phyloP scores from a whole-genome alignment of 2,797 vertebrate genomes.

The Apodemus agrarius region DNA sequence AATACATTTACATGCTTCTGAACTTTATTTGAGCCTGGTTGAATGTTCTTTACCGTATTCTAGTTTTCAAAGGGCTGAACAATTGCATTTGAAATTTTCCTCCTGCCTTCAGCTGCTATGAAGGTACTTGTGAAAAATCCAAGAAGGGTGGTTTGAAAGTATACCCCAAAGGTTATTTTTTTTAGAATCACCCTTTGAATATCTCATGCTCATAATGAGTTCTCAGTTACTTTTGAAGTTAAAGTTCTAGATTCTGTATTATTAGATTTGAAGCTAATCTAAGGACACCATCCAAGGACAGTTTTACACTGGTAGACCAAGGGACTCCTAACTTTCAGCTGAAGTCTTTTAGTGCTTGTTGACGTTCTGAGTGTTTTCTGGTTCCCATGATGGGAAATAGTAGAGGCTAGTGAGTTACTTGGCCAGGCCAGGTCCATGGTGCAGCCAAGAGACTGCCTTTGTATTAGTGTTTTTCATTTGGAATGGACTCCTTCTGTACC shows the following conservation, averaged over 20 bases:
- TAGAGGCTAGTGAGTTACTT: neutral
- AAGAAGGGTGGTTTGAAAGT: conserved; percentile 30
- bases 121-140: neutral
- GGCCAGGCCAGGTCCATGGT: neutral
- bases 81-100: conserved; percentile 43
- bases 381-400: neutral
- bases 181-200: neutral
- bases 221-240: neutral
- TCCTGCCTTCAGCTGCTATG: neutral
- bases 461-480: neutral
- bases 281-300: neutral
- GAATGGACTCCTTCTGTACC: neutral
- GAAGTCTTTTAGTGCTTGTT: neutral
- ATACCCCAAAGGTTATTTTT: neutral
- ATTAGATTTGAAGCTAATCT: neutral
- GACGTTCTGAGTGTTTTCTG: neutral
- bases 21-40: conserved; percentile 45
- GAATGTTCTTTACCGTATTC: conserved; percentile 62
- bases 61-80: conserved; percentile 13
- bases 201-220: neutral
- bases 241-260: conserved; percentile 4
- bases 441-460: neutral
- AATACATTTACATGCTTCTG: conserved; percentile 64
- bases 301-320: neutral
- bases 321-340: neutral